Conservation (phyloP, 2,113 vertebrate species). For the Calyptommatus sinebrachiatus region DNA sequence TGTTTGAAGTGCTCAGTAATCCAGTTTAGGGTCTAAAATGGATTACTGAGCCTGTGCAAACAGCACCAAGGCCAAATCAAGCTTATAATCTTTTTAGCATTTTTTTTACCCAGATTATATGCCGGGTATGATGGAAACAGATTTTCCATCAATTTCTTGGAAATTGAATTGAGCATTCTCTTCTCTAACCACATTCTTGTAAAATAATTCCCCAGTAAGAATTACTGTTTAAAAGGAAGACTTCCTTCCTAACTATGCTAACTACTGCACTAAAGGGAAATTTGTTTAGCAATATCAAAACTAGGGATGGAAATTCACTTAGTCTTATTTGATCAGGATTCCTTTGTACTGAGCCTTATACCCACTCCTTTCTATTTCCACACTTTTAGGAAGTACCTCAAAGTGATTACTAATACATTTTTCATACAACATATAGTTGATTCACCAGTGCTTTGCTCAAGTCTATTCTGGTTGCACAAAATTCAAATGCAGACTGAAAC, state of each 20-base stretch:
- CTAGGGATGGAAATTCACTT: background rate
- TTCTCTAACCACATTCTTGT: background rate
- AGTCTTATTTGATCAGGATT: too few relatives aligned
- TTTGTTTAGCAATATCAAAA: background rate
- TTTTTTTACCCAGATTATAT: too few relatives aligned
- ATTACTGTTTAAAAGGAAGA: background rate
- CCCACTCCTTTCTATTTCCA: background rate
- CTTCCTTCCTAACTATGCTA: background rate
- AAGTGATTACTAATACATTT: background rate
- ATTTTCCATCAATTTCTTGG: too few relatives aligned
- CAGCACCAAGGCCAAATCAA: too few relatives aligned
- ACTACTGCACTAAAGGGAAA: background rate
- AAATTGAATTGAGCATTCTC: too few relatives aligned
- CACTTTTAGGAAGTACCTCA: background rate
- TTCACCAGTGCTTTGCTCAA: background rate
- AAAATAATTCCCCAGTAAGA: background rate
- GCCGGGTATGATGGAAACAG: too few relatives aligned
- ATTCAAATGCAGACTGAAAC: background rate
- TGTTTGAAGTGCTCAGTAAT: too few relatives aligned
- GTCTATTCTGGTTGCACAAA: background rate
- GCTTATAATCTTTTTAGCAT: too few relatives aligned
- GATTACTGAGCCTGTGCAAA: too few relatives aligned
- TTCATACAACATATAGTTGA: background rate
- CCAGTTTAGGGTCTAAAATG: too few relatives aligned
- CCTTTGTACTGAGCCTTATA: too few relatives aligned